A percentile compares a stretch with the other conserved stretches of the same genome.
Conservation (phyloP, 53 echinoderm and acorn worm genomes). For the Astropecten irregularis region DNA sequence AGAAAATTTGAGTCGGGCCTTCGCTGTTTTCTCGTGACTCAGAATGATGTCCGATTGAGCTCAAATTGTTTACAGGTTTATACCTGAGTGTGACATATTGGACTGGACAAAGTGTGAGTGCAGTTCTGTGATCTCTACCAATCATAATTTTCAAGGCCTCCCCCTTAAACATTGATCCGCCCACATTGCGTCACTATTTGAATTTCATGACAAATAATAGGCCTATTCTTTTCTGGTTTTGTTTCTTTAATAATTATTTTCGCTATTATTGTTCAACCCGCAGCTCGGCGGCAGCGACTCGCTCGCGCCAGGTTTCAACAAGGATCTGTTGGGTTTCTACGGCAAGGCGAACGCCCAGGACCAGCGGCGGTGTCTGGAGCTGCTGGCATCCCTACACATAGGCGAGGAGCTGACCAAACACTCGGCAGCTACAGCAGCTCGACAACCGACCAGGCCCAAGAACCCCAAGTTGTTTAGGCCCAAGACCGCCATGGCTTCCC, state of each 20-base stretch:
- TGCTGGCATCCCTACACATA: conserved; percentile 76
- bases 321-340: conserved; percentile 86
- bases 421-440: conserved; percentile 44
- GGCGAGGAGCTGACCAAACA: conserved; percentile 63
- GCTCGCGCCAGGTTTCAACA: conserved; percentile 62
- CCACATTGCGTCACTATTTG: too few relatives aligned
- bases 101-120: too few relatives aligned
- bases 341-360: conserved; percentile 72
- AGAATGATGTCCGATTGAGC: too few relatives aligned
- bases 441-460: conserved; percentile 20
- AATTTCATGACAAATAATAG: too few relatives aligned
- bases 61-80: too few relatives aligned
- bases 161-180: too few relatives aligned
- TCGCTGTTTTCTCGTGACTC: too few relatives aligned
- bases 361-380: conserved; percentile 76
- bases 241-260: background rate
- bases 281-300: conserved; percentile 58
- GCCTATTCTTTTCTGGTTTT: background rate
- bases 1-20: too few relatives aligned
- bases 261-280: background rate
- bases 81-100: too few relatives aligned
- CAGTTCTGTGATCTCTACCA: too few relatives aligned
- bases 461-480: conserved; percentile 62
- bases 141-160: too few relatives aligned
- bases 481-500: conserved; percentile 85